Base-by-base conservation (phyloP, 2,113 vertebrate species). In the Donacobius atricapilla region DNA sequence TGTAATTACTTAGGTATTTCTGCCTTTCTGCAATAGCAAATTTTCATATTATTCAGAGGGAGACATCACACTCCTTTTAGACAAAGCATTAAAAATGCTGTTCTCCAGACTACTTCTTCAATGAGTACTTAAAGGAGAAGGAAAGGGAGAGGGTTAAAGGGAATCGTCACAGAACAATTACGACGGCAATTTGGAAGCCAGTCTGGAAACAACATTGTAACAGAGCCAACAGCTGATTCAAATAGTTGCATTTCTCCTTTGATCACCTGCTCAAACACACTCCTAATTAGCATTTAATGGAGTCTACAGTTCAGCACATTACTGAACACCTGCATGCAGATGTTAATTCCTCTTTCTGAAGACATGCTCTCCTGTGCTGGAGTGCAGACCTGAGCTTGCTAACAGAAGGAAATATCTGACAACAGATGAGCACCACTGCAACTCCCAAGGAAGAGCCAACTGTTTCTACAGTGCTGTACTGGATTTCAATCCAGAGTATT, bases 181-280 rank as follows among this genome's bases (percentile, higher is more conserved):
- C 4, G 11, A 90, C 73, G 64, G 82, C 56, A 83, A 83, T 81
- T 95, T 95, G 94, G 92, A 97, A 97, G 64, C 82, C 77, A 87
- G 37, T 63, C 85, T 96, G 92, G 95, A 96, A 95, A 95, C 24
- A 88, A 35, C 20, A 23, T 94, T 96, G 94, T 90, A 95, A 83
- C 85, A 90, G 71, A 94, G 87, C 94, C 94, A 96, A 90, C 14
- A 91, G 48, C 53, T 61, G 72, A 91, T 83, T 83, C 56, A 88
- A 95, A 86, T 31, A 12, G 83, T 70, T 86, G n/a, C 68, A 37
- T 86, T 95, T 93, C 68, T 93, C 47, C 85, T 90, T 90, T 90
- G 87, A 86, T 96, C 95, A 94, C 75, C 84, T 94, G 60, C 83
- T 96, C 44, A 88, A 86, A 51, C 54, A 83, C 71, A 48, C n/a